These are phyloP conservation scores for Ormyrus nitidulus DNA, from an alignment of 2,888 invertebrate genomes.

Conservation along the genomic window DNA sequence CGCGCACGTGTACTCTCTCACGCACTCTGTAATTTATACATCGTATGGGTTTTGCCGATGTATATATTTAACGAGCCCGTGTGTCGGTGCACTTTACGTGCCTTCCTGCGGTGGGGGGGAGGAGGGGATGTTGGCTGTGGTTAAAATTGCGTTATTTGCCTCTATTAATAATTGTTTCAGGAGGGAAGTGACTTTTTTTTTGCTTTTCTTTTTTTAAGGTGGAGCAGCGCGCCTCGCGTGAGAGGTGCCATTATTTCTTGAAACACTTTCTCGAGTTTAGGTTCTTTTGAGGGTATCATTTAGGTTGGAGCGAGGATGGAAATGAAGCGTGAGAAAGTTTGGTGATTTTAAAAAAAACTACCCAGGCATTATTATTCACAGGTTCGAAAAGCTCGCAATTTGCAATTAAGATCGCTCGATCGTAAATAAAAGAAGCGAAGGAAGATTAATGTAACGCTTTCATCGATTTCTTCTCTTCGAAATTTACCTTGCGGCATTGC, in stretches of 20 bases:
- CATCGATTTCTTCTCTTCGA: too few species aligned
- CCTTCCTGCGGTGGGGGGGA: not conserved
- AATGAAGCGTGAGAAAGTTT: too few species aligned
- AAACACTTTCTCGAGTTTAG: not conserved
- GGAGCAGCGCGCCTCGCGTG: too few species aligned
- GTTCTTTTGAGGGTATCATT: too few species aligned
- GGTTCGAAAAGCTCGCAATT: too few species aligned
- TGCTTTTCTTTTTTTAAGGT: not conserved
- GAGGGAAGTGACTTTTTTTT: not conserved
- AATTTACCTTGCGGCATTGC: too few species aligned
- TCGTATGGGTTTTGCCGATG: constrained; percentile 33
- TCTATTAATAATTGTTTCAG: constrained; percentile 29
- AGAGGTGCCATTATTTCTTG: not conserved
- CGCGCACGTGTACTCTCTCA: constrained; percentile 10
- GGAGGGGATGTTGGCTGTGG: not conserved
- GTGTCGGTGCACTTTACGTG: not conserved
- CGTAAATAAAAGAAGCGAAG: too few species aligned
- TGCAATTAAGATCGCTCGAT: too few species aligned
- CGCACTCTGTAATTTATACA: constrained; percentile 48
- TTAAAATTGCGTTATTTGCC: constrained; percentile 35
- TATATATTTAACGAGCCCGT: constrained; percentile 37
- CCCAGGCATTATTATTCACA: too few species aligned
- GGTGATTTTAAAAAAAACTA: too few species aligned
- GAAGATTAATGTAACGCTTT: too few species aligned
- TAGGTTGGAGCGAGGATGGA: too few species aligned